Percentiles rank a stretch among this genome's conserved stretches.
Conservation (phyloP, 1,140 invertebrate genomes). For the Eubasilissa regina region DNA sequence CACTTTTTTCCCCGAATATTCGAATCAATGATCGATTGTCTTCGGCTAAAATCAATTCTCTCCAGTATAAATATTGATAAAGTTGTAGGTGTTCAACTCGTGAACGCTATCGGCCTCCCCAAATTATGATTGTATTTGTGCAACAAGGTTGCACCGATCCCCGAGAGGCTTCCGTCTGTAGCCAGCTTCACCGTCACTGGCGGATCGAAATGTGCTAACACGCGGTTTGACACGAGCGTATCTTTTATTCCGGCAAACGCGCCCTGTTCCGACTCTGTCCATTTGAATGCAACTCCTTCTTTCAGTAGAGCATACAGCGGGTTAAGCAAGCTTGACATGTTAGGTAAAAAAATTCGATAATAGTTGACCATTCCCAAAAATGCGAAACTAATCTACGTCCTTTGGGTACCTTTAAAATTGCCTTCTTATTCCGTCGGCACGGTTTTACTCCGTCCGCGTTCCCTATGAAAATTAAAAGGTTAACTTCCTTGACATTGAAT, state of each 20-base stretch:
- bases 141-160: not conserved
- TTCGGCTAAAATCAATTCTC: not conserved
- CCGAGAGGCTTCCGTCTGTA: not conserved
- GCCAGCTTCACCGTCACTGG: not conserved
- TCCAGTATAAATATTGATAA: not conserved
- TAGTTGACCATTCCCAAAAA: not conserved
- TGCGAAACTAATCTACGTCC: not conserved
- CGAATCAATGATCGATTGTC: too few relatives aligned
- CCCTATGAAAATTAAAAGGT: not conserved
- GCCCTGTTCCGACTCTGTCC: not conserved
- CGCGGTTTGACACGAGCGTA: too few relatives aligned
- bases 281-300: not conserved
- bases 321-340: not conserved
- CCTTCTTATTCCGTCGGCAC: not conserved
- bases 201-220: too few relatives aligned
- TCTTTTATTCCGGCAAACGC: not conserved
- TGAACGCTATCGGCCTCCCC: too few relatives aligned
- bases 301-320: not conserved
- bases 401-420: not conserved
- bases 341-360: not conserved
- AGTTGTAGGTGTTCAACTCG: not conserved
- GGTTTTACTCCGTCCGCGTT: not conserved
- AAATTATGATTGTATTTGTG: not conserved
- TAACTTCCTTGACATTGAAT: too few relatives aligned
- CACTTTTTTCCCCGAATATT: not conserved